phyloP scores from a whole-genome alignment of 1,140 invertebrate genomes.

The Lethocerus indicus region DNA sequence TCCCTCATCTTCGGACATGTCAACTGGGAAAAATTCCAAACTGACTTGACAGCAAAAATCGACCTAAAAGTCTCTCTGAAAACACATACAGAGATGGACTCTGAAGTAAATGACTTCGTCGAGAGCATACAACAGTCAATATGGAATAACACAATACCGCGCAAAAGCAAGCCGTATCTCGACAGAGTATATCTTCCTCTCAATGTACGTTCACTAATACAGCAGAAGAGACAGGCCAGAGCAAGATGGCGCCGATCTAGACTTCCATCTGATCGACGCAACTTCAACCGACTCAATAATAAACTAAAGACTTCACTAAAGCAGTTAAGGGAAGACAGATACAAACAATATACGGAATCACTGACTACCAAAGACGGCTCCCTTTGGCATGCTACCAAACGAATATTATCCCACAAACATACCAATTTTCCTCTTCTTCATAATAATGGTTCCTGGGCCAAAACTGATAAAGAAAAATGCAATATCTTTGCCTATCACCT shows the following conservation, averaged over 20 bases:
- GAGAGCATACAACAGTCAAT: neutral
- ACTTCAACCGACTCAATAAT: neutral
- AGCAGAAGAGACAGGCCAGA: neutral
- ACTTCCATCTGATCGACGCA: neutral
- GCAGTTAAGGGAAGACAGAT: too few species aligned
- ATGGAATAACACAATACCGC: neutral
- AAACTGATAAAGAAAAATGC: too few species aligned
- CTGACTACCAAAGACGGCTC: too few species aligned
- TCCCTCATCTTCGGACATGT: neutral
- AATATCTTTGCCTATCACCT: too few species aligned
- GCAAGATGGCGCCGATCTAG: neutral
- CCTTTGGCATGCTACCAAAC: too few species aligned
- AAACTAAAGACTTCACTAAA: neutral
- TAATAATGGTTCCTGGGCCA: too few species aligned
- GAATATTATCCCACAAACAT: too few species aligned
- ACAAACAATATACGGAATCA: too few species aligned
- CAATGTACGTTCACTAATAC: neutral
- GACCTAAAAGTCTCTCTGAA: neutral
- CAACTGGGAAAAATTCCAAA: neutral
- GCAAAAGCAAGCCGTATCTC: neutral
- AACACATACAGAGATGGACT: neutral
- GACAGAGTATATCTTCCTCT: neutral
- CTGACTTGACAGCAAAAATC: neutral
- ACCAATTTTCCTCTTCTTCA: too few species aligned
- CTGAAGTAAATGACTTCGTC: neutral